Conservation (phyloP, 2,888 invertebrate species). For the Chalcis sispes region DNA sequence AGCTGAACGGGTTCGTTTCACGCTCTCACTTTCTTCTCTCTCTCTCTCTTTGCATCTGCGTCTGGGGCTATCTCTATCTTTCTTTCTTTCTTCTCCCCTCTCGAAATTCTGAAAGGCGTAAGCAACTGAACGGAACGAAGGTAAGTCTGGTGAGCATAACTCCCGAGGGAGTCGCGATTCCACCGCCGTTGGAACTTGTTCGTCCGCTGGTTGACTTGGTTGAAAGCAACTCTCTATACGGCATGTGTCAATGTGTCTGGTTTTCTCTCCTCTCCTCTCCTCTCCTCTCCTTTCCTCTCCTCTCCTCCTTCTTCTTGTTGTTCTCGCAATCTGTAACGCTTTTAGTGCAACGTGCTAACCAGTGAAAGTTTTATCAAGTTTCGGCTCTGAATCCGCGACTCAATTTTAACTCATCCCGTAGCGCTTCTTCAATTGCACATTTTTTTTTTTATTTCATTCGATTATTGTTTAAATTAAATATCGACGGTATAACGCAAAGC, state of each 20-base stretch:
- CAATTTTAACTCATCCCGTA: too few species aligned
- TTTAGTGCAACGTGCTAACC: not conserved
- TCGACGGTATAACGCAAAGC: too few species aligned
- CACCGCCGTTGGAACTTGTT: constrained; percentile 35
- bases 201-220: not conserved
- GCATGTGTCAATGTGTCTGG: not conserved
- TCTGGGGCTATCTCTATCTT: not conserved
- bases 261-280: constrained; percentile 4
- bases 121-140: constrained; percentile 5
- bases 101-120: not conserved
- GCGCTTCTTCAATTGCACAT: too few species aligned
- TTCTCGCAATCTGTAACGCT: too few species aligned
- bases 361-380: constrained; percentile 17
- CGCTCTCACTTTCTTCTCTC: constrained; percentile 17
- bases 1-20: constrained; percentile 1
- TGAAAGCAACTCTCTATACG: not conserved
- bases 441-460: too few species aligned
- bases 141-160: not conserved
- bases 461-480: too few species aligned
- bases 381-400: too few species aligned
- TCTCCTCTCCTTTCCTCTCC: too few species aligned
- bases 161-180: constrained; percentile 47
- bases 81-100: constrained; percentile 25
- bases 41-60: not conserved
- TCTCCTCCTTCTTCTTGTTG: too few species aligned